Base-by-base conservation (phyloP, 2,888 invertebrate species). In the Podabrus alpinus region DNA sequence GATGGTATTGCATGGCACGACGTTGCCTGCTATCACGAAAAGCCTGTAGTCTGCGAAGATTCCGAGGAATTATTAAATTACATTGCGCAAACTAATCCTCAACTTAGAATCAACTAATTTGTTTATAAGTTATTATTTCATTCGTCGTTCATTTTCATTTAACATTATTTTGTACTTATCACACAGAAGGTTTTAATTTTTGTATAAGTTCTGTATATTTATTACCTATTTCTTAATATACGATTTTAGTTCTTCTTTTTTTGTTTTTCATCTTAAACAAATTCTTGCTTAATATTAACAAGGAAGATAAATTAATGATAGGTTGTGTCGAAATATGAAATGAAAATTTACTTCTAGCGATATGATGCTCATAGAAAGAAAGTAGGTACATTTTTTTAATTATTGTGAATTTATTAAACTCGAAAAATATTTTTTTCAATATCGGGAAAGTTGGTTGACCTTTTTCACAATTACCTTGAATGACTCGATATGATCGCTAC, bases 1-100 rank as follows among this genome's bases (percentile, higher is more conserved):
- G 97, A 97, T 85, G 96, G 96, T 79, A 95, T 97, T 86, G 95
- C 95, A 80, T 97, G 96, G 96, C 96, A 96, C 88, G 96, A 96
- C 87, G 96, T 96, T 71, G 96, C 96, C 79, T 96, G 96, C 88
- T 96, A 96, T 88, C 96, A 96, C 88, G 95, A 96, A 88, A 97
- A 97, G 86, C 96, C 96, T 1, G 92, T 96, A 86, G 92, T 97
- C 81, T 97, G 96, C 87, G 97, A 96, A 86, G 96, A 97, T 88
- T 94, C 94, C 77, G 95, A 96, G 70, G 96, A 96, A 86, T 92
- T 97, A 77, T 90, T 96, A 83, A 94, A 92, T 87, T 96, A 96
- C 87, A 92, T 96, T 78, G 93, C 94, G 73, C 92, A 93, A 86
- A 95, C 94, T 85, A 96, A 96, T 89, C 94, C 93, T 80, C 93